Conservation (phyloP, 1,140 invertebrate genomes). For the Nylanderia fulva region DNA sequence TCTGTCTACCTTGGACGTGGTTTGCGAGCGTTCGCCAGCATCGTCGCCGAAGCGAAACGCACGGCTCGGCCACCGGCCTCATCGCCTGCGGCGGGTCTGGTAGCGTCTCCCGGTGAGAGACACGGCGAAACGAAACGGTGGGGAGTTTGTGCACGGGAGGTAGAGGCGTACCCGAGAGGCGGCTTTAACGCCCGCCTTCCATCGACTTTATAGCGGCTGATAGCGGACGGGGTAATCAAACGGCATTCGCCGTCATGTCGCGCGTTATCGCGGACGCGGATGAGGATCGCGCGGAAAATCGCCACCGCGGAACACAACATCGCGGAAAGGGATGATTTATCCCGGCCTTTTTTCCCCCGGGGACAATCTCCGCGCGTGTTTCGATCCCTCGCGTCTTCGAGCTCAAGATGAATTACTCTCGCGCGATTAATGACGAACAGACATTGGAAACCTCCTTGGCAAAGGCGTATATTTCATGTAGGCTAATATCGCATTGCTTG, state of each 20-base stretch:
- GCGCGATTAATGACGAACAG: not conserved
- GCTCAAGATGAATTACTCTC: too few species aligned
- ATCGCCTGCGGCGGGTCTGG: conserved; percentile 67
- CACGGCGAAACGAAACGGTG: conserved; percentile 64
- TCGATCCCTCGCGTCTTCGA: too few species aligned
- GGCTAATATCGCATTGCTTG: not conserved
- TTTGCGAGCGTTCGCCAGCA: conserved; percentile 50
- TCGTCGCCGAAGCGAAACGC: conserved; percentile 45
- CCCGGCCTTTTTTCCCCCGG: not conserved
- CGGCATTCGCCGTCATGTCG: conserved; percentile 73
- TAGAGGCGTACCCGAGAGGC: conserved; percentile 82
- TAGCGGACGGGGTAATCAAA: conserved; percentile 78
- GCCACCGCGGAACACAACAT: not conserved
- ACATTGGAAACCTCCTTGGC: not conserved
- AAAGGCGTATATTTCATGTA: not conserved
- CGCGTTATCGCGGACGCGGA: conserved; percentile 55
- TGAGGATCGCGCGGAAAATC: not conserved
- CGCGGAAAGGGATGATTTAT: not conserved
- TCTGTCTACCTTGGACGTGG: conserved; percentile 54
- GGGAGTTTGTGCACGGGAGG: conserved; percentile 75
- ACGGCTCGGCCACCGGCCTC: conserved; percentile 50
- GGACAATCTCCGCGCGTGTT: not conserved
- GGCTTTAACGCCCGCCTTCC: conserved; percentile 82
- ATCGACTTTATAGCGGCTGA: conserved; percentile 79
- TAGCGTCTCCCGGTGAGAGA: conserved; percentile 68